Conservation (phyloP, 2,113 vertebrate species). For the Gorsachius goisagi region DNA sequence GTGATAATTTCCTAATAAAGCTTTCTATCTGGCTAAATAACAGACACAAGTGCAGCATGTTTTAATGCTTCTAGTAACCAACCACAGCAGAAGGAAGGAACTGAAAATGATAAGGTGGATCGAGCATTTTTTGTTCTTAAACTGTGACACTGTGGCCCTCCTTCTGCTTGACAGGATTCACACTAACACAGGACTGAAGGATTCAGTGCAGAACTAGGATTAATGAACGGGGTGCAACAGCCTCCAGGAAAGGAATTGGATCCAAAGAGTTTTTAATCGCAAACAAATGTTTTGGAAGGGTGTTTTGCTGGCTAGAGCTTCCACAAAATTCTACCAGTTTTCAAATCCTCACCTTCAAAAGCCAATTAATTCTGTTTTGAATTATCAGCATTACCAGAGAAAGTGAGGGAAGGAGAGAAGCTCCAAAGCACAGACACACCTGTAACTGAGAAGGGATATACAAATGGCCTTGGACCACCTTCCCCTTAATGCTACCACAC, state of each 20-base stretch:
- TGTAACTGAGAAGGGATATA: not conserved
- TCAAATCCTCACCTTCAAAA: not conserved
- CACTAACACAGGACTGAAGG: not conserved
- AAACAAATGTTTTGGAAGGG: not conserved
- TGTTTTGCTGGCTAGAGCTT: not conserved
- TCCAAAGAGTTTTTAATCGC: not conserved
- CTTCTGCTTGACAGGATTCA: not conserved
- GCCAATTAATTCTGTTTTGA: not conserved
- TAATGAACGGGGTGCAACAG: not conserved
- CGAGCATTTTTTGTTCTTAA: not conserved
- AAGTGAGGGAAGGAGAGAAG: not conserved
- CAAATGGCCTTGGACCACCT: not conserved
- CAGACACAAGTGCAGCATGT: not conserved
- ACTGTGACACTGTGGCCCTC: not conserved
- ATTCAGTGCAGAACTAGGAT: not conserved
- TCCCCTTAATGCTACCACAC: not conserved
- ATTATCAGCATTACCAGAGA: not conserved
- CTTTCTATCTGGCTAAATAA: not conserved
- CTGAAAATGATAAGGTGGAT: not conserved
- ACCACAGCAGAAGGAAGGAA: not conserved
- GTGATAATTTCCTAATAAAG: not conserved
- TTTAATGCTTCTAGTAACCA: not conserved
- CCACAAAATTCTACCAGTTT: not conserved
- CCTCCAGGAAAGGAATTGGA: not conserved
- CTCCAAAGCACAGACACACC: accelerated